Base-by-base conservation (phyloP, 2,888 invertebrate genomes). In the Tricholauxania praeusta region DNA sequence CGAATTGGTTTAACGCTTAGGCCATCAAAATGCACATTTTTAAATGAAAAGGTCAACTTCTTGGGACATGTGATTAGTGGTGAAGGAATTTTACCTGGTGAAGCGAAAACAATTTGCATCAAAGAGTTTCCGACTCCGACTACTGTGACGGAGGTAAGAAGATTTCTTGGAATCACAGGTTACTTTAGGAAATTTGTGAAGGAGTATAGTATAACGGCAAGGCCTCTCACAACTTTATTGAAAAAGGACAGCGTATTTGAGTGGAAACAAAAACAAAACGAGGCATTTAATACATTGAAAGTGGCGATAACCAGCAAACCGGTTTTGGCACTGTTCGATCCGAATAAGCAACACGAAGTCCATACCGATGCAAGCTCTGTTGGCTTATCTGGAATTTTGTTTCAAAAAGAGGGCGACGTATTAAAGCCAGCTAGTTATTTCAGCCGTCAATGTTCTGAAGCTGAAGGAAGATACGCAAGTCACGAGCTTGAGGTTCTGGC, bases 1-100 rank as follows among this genome's bases (percentile, higher is more conserved):
- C n/a, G 47, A 3, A 60, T 51, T 12, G 72, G 70, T 7, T 4
- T 78, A 14, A 77, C 78, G 12, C n/a, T 76, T 28, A 39, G 75
- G n/a, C 55, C 70, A 22, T 67, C 67, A 1, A 78, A 75, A 81
- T 81, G 79, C 59, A 47, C 32, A 1, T 81, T 79, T 70, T 74
- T 79, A 60, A 66, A 74, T 8, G 39, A 17, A 8, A 65, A 2
- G 1, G 75, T 75, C 7, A 66, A 51, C 12, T 77, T 72, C 28
- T 53, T 75, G 15, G 77, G 74, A 12, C 73, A 75, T 12, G 19
- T 73, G 7, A 64, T 77, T 12, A 63, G 63, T 48, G n/a, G 15
- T 14, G 32, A 67, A n/a, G 74, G 74, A 12, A 65, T 75, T 28
- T 59, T 28, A 59, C 74, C 74, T 17, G 74, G 75, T 1, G 14